Evolutionary conservation across 1,140 invertebrate species (phyloP).

Genomic region (Aethina tumida): DNA sequence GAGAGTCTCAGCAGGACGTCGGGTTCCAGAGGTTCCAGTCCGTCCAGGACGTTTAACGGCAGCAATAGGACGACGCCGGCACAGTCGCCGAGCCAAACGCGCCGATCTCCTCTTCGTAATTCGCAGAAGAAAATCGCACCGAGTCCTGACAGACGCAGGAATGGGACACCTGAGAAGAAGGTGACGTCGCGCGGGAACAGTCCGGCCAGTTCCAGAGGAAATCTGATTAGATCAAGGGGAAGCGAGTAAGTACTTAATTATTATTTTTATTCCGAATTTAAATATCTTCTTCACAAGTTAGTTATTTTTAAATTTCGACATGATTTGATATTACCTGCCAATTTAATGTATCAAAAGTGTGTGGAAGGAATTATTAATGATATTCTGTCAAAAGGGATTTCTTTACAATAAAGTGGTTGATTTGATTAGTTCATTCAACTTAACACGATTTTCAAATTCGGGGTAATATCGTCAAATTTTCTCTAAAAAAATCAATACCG

Average conservation of each 20-base stretch:
- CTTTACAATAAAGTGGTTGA: too few species aligned
- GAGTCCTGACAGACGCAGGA: conserved; percentile 17
- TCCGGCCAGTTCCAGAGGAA: conserved; percentile 16
- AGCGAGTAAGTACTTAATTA: conserved; percentile 32
- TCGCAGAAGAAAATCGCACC: conserved; percentile 8
- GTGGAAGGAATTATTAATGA: too few species aligned
- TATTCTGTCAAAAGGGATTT: too few species aligned
- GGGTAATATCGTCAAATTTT: too few species aligned
- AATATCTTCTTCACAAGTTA: not conserved
- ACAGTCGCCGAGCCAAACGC: conserved; percentile 7
- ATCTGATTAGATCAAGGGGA: conserved; percentile 29
- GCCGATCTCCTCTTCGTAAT: conserved; percentile 6
- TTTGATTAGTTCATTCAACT: too few species aligned
- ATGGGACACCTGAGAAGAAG: conserved; percentile 7
- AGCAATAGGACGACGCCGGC: conserved; percentile 7
- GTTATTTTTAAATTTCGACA: not conserved
- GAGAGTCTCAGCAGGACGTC: conserved; percentile 22
- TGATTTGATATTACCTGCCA: too few species aligned
- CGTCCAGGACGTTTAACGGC: conserved; percentile 12
- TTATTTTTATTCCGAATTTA: conserved; percentile 1
- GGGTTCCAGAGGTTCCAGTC: conserved; percentile 24
- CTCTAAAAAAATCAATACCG: too few species aligned
- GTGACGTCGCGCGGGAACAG: conserved; percentile 28
- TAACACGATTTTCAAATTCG: too few species aligned
- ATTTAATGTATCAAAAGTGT: too few species aligned